Base-by-base conservation (phyloP, 2,888 invertebrate species). In the Chaetogeoica ovagalla region DNA sequence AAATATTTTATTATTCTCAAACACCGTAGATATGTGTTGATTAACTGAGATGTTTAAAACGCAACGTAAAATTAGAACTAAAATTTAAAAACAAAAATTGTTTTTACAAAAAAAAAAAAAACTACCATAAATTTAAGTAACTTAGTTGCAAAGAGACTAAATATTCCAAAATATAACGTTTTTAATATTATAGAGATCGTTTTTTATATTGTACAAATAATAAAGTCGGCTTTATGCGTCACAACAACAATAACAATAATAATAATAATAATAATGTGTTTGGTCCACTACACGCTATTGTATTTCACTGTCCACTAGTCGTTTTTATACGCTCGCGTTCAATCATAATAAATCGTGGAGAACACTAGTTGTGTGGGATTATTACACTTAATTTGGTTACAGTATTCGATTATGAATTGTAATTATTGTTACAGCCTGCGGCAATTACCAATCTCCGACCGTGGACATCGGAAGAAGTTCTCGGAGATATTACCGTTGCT, bases 391-490 rank as follows among this genome's bases (percentile, higher is more conserved):
- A 62, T 72, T 60, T 2, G 62, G 65, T 65, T n/a, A 6, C 21
- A 9, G 7, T 39, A 2, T 39, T 68, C 37, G 55, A 55, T 71
- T 81, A 83, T 82, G 48, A 81, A 83, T 87, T 55, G 6, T 55
- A 55, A 55, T 55, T 55, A 55, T 19, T 55, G 17, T 55, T 87
- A 69, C 88, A 94, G 95, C 96, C 93, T 84, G 93, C 92, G 85
- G 91, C 90, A 85, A 91, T 92, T 85, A 94, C 91, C 86, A 92
- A 91, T 85, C 89, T 94, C 79, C 90, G 94, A 83, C 91, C 92
- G 88, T 95, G 94, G 94, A 94, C 94, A 82, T 94, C 94, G 48
- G 89, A 90, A 83, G 93, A 93, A 86, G 93, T 93, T 48, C 86
- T 94, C 77, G 94, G 94, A 83, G 94, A 94, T 86, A 90, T 94